Conservation (phyloP, 2,888 invertebrate genomes). For the Malacosoma neustria region DNA sequence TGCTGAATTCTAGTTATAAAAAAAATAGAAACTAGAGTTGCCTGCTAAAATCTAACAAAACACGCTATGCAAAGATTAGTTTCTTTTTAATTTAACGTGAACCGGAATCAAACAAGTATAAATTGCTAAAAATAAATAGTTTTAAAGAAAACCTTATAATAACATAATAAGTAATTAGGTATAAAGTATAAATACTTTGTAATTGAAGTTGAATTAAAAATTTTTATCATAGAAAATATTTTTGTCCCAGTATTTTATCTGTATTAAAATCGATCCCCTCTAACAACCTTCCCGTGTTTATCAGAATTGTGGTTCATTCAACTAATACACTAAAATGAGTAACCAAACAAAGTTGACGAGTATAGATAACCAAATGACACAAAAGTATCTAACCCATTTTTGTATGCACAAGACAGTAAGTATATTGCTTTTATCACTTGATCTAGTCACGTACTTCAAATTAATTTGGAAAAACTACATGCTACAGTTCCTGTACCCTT, state of each 20-base stretch:
- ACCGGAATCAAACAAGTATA: too few relatives aligned
- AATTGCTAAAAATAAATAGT: too few relatives aligned
- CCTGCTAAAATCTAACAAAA: too few relatives aligned
- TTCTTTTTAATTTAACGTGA: too few relatives aligned
- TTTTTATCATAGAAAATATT: constrained; percentile 1
- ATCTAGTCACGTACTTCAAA: background rate
- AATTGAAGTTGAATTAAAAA: background rate
- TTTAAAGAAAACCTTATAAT: too few relatives aligned
- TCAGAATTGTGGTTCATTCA: constrained; percentile 30
- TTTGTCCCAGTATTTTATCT: constrained; percentile 1
- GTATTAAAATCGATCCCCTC: constrained; percentile 18
- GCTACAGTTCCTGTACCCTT: too few relatives aligned
- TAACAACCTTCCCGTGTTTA: constrained; percentile 30
- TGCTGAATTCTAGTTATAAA: too few relatives aligned
- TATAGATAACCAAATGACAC: background rate
- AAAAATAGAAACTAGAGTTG: too few relatives aligned
- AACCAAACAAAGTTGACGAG: constrained; percentile 8
- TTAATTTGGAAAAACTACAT: too few relatives aligned
- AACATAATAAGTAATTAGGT: background rate
- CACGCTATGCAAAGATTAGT: too few relatives aligned
- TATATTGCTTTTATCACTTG: background rate
- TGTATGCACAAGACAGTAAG: too few relatives aligned
- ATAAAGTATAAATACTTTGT: too few relatives aligned
- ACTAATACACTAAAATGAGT: constrained; percentile 14
- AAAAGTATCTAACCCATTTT: background rate